Base-by-base conservation (phyloP, 2,888 invertebrate species). In the Idaea straminata region DNA sequence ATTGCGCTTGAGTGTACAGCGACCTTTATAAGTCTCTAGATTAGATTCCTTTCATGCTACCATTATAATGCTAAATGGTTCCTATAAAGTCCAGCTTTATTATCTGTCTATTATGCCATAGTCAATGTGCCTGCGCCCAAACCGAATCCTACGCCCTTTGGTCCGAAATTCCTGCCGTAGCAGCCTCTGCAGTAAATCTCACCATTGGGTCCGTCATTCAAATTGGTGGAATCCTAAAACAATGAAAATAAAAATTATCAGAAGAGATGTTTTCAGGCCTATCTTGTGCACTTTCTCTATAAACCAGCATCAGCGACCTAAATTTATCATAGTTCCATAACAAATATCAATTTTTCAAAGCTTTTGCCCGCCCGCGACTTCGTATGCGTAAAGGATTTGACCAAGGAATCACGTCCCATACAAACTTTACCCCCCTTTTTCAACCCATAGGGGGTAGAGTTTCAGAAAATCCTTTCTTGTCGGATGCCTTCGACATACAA, bases 111-210 rank as follows among this genome's bases (percentile, higher is more conserved):
- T 94, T 96, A 97, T 88, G 96, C 96, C 96, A 97, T 97, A 82
- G 97, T 96, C 79, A 97, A 94, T 83, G 96, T 95, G 87, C 98
- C 98, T 86, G 98, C 98, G 79, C 98, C 98, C 93, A 98, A 94
- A 76, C 98, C 98, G 84, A 95, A 98, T 73, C 98, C 98, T 80
- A 97, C 97, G 76, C 98, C 98, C 85, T 96, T 97, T 58, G 97
- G 97, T 65, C 98, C 98, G 84, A 94, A 98, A 89, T 96, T 96
- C 82, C 96, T 95, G 76, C 96, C 96, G 88, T 98, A 98, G 91
- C 98, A 98, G 75, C 97, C 95, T 85, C 96, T 95, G 93, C 98
- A 99, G 94, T 98, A 99, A 84, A 99, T 97, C 85, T 98, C 97
- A 65, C 96, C 96, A 86, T 98, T 97, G 69, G 98, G 98, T 74